phyloP scores from a whole-genome alignment of 37 sponge, comb jelly and placozoan species.

The Oscarella lobularis region DNA sequence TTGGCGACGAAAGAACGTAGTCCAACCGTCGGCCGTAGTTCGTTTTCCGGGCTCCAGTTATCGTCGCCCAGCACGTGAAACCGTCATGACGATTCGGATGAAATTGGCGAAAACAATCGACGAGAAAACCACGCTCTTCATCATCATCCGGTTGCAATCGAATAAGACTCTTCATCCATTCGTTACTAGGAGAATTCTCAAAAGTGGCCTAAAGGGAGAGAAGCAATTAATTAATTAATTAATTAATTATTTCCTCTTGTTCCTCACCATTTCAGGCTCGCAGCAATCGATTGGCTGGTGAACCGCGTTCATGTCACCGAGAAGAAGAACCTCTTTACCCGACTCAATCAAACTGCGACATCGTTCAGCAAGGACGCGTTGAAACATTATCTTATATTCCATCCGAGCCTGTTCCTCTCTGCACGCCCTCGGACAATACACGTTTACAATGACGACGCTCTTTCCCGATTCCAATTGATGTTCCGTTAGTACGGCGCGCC shows the following conservation, averaged over 20 bases:
- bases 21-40: conserved; percentile 92
- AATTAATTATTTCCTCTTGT: not conserved
- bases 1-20: conserved; percentile 35
- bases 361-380: conserved; percentile 31
- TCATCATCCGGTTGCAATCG: not conserved
- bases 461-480: conserved; percentile 13
- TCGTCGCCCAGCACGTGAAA: conserved; percentile 89
- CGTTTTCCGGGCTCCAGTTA: conserved; percentile 41
- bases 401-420: conserved; percentile 22
- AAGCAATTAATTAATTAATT: not conserved
- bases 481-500: conserved; percentile 61
- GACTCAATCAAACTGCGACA: conserved; percentile 24
- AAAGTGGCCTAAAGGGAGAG: not conserved
- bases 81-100: conserved; percentile 33
- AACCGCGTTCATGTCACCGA: not conserved
- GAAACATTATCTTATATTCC: conserved; percentile 62
- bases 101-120: conserved; percentile 64
- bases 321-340: conserved; percentile 39
- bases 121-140: conserved; percentile 11
- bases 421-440: conserved; percentile 69
- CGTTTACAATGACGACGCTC: conserved; percentile 58
- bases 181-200: not conserved
- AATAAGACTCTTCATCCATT: not conserved
- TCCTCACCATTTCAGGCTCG: conserved; percentile 1
- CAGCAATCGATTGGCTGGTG: conserved; percentile 4